phyloP scores from a whole-genome alignment of 2,797 vertebrate species.

The Microtus agrestis region DNA sequence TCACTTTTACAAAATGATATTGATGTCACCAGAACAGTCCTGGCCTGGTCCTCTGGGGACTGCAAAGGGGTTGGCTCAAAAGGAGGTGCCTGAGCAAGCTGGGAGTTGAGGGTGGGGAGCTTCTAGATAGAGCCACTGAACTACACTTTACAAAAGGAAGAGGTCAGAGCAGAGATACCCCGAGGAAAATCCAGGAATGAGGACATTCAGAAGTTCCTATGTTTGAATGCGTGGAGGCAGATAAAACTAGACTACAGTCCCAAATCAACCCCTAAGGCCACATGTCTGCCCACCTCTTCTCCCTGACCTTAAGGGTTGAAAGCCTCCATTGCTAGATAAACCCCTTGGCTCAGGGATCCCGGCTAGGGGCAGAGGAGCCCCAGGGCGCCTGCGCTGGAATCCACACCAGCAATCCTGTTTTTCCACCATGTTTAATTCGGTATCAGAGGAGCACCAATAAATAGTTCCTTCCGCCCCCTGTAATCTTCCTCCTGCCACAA shows the following conservation, averaged over 20 bases:
- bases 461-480: conserved; percentile 66
- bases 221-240: background rate
- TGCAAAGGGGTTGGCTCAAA: background rate
- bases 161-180: too few species aligned
- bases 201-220: background rate
- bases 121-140: background rate
- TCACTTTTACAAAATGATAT: background rate
- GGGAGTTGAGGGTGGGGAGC: background rate
- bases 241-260: background rate
- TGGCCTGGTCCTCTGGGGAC: background rate
- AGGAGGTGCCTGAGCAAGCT: too few species aligned
- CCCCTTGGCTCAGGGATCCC: background rate
- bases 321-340: background rate
- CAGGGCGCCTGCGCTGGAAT: background rate
- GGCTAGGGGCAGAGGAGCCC: background rate
- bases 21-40: background rate
- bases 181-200: background rate
- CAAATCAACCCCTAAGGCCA: background rate
- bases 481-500: background rate
- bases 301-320: background rate
- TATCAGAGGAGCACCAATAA: conserved; percentile 77
- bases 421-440: conserved; percentile 73
- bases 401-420: background rate
- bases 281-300: background rate
- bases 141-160: background rate